Conservation (phyloP, 2,888 invertebrate species). For the Rhogogaster chlorosoma region DNA sequence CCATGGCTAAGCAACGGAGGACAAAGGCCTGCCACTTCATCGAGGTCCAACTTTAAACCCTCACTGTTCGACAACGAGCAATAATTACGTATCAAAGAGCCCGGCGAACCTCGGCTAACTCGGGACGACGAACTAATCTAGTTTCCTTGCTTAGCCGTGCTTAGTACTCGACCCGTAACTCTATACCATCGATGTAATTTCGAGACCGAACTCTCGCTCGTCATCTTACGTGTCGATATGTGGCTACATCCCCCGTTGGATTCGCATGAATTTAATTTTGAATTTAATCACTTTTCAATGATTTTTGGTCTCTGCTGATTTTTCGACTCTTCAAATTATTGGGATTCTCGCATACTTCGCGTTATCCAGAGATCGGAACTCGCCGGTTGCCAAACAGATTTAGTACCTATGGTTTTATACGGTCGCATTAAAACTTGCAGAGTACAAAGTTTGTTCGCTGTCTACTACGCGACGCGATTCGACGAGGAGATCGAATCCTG, state of each 20-base stretch:
- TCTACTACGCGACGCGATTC: background rate
- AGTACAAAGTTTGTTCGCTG: constrained; percentile 42
- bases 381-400: constrained; percentile 9
- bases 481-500: constrained; percentile 27
- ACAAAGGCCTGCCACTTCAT: background rate
- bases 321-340: background rate
- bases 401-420: constrained; percentile 24
- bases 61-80: constrained; percentile 23
- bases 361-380: background rate
- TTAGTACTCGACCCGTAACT: constrained; percentile 38
- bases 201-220: constrained; percentile 12
- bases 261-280: background rate
- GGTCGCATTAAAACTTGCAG: constrained; percentile 46
- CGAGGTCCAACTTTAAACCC: constrained; percentile 14
- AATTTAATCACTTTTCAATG: background rate
- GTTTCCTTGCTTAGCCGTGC: constrained; percentile 60
- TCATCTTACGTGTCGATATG: constrained; percentile 17
- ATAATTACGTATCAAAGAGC: constrained; percentile 49
- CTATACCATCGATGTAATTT: constrained; percentile 41
- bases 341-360: background rate
- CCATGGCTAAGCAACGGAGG: background rate
- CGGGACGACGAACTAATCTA: constrained; percentile 62
- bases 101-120: constrained; percentile 56
- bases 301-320: background rate
- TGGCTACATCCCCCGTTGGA: background rate